A percentile compares a stretch with the other conserved stretches of the same genome.
These are phyloP conservation scores for Adelges cooleyi DNA, from an alignment of 1,140 invertebrate species.

Conservation along the genomic window DNA sequence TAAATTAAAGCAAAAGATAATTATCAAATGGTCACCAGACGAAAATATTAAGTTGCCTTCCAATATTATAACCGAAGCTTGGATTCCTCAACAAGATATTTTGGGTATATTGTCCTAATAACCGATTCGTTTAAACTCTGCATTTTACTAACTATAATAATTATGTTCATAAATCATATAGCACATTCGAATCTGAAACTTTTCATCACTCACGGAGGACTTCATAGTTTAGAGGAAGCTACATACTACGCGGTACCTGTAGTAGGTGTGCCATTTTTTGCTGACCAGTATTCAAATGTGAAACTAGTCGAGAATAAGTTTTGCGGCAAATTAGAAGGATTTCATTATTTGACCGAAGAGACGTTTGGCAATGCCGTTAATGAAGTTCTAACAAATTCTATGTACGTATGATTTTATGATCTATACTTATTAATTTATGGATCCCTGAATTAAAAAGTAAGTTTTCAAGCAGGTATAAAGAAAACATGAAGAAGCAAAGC, in stretches of 20 bases:
- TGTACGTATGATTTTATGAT: background rate
- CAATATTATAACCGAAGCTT: slow-evolving; percentile 23
- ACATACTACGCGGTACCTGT: slow-evolving; percentile 46
- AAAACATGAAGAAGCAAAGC: slow-evolving; percentile 34
- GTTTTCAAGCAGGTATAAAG: slow-evolving; percentile 35
- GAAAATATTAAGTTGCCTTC: background rate
- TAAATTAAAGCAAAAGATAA: slow-evolving; percentile 41
- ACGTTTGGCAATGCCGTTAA: background rate
- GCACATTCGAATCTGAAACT: slow-evolving; percentile 43
- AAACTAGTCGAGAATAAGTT: slow-evolving; percentile 36
- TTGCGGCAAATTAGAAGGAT: slow-evolving; percentile 32
- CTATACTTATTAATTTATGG: background rate
- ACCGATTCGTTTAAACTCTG: too few species aligned
- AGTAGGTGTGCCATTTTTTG: slow-evolving; percentile 40
- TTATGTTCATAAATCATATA: too few species aligned
- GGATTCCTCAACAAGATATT: slow-evolving; percentile 31
- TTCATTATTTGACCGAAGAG: slow-evolving; percentile 7
- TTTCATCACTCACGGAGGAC: slow-evolving; percentile 52
- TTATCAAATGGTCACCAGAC: slow-evolving; percentile 48
- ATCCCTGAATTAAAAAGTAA: background rate
- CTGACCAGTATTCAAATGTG: slow-evolving; percentile 37
- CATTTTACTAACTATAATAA: too few species aligned
- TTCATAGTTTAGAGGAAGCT: slow-evolving; percentile 48
- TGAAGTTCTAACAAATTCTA: slow-evolving; percentile 6
- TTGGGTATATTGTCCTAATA: slow-evolving; percentile 15